Base-by-base conservation (phyloP, 2,797 vertebrate species). In the Chaunax sp. region DNA sequence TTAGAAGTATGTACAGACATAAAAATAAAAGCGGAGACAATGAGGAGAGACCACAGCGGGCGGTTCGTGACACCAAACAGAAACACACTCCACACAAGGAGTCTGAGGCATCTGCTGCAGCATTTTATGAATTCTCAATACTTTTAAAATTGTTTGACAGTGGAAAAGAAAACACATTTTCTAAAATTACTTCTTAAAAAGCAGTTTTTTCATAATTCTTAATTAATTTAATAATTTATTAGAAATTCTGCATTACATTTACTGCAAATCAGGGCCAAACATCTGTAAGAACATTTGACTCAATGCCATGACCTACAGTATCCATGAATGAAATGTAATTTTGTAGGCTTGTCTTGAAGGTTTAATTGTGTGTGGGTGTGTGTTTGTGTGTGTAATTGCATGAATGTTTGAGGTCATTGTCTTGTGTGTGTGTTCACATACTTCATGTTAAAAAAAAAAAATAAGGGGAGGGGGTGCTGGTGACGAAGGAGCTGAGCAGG, bases 1-100 rank as follows among this genome's bases (percentile, higher is more conserved):
- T 88, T 22, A 44, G 57, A 81, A 74, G 38, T 82, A 70, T 89
- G 88, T 90, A 10, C 43, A 50, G 66, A 85, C 82, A 84, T 38
- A 47, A 23, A 70, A 88, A 82, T 61, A 80, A 86, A 88, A 77
- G 57, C 19, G 41, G 50, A 71, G 44, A 35, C 69, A 10, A 58
- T 64, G 59, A 75, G 40, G 46, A 75, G 64, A 66, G 50, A 35
- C 35, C 38, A 22, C 69, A 54, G 46, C 74, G 64, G 51, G 37
- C 30, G 50, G 50, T 30, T 8, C 47, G 51, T 57, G 65, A 71
- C 50, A 64, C 22, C 5, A 18, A 37, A 49, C 33, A 33, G 43
- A 33, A 25, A 61, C 28, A 30, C 58, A 51, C 18, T 0, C 16
- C 26, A n/a, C 30, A 16, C 28, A 30, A 30, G 9, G 35, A 6